Evolutionary conservation across 2,888 invertebrate genomes (phyloP).

Genomic region (Sarcophaga caerulescens): DNA sequence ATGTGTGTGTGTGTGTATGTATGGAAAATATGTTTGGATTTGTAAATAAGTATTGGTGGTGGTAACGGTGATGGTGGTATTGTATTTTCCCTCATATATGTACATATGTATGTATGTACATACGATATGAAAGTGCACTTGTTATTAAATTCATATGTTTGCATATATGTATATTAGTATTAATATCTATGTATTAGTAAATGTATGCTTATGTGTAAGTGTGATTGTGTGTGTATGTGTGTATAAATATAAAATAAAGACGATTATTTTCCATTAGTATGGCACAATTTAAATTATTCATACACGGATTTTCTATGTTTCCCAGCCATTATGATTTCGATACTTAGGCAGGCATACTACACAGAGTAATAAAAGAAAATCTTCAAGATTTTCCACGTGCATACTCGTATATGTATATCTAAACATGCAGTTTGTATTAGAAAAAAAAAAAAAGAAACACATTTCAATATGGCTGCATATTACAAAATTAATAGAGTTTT

Average conservation of each 20-base stretch:
- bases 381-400: background rate
- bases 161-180: background rate
- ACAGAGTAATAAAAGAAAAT: background rate
- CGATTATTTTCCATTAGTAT: conserved; percentile 33
- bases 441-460: background rate
- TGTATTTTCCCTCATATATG: too few relatives aligned
- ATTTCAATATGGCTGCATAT: background rate
- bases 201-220: background rate
- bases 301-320: background rate
- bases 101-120: too few relatives aligned
- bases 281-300: conserved; percentile 40
- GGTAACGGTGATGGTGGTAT: too few relatives aligned
- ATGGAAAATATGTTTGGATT: background rate
- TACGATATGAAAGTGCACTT: background rate
- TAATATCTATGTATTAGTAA: background rate
- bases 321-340: background rate
- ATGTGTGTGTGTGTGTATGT: background rate
- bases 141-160: conserved; percentile 6
- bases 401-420: background rate
- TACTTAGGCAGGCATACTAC: background rate
- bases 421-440: background rate
- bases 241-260: conserved; percentile 19
- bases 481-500: background rate
- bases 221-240: background rate
- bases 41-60: background rate